These are phyloP conservation scores for Dysmachus trigonus DNA, from an alignment of 2,888 invertebrate genomes.

Conservation along the genomic window DNA sequence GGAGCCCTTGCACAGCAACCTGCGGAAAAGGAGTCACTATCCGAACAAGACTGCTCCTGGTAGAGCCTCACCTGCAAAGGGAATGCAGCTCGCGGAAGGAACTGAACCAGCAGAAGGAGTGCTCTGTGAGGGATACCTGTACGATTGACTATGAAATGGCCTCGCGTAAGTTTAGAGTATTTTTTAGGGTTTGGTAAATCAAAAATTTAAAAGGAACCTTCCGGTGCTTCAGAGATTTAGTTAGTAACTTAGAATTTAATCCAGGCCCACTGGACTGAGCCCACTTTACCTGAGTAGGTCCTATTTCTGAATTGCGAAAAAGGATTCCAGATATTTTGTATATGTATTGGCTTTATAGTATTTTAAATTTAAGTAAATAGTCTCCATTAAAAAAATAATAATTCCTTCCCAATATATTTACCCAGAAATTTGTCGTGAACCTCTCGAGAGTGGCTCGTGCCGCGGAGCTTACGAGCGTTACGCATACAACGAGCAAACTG, in stretches of 20 bases:
- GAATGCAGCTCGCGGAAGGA: conserved; percentile 75
- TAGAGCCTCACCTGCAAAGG: conserved; percentile 72
- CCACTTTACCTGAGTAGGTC: no score
- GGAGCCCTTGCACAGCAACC: conserved; percentile 90
- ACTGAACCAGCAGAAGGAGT: conserved; percentile 79
- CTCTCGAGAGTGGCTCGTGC: conserved; percentile 84
- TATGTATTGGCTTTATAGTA: background rate
- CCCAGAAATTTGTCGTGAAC: conserved; percentile 84
- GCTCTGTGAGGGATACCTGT: conserved; percentile 74
- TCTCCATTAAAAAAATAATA: background rate
- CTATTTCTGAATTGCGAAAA: no score
- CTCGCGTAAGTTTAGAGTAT: conserved; percentile 69
- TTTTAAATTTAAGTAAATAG: background rate
- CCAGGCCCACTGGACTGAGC: no score
- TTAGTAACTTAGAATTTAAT: no score
- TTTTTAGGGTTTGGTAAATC: no score
- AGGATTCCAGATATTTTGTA: no score
- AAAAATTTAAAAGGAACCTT: no score
- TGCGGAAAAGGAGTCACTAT: conserved; percentile 84
- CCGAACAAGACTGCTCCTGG: conserved; percentile 76
- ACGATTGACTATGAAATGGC: conserved; percentile 78
- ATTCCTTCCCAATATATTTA: background rate
- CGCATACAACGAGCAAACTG: conserved; percentile 79
- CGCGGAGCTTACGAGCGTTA: conserved; percentile 87
- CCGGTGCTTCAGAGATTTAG: no score